Evolutionary conservation across 37 sponge, comb jelly and placozoan species (phyloP).

Genomic region (Cliona cf. orientalis): DNA sequence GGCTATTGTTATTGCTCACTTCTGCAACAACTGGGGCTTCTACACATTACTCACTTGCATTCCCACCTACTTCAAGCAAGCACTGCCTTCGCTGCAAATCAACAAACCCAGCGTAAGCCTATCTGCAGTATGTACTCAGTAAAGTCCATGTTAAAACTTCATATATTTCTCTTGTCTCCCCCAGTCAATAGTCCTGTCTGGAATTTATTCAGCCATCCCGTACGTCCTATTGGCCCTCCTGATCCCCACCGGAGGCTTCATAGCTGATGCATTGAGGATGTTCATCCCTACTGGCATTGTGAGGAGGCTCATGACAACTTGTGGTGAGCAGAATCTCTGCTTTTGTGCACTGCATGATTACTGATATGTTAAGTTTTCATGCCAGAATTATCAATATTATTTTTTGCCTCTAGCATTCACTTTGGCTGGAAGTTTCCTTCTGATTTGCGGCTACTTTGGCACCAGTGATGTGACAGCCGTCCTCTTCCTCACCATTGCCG

Average conservation of each 20-base stretch:
- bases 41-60: slow-evolving; percentile 91
- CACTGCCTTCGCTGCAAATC: slow-evolving; percentile 23
- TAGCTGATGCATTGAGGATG: slow-evolving; percentile 70
- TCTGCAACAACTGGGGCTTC: slow-evolving; percentile 91
- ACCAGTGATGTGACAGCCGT: slow-evolving; percentile 47
- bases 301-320: slow-evolving; percentile 60
- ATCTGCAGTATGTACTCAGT: neutral
- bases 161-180: neutral
- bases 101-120: slow-evolving; percentile 4
- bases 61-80: slow-evolving; percentile 79
- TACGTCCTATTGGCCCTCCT: slow-evolving; percentile 44
- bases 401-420: slow-evolving; percentile 43
- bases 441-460: slow-evolving; percentile 80
- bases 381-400: neutral
- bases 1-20: slow-evolving; percentile 78
- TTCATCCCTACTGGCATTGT: slow-evolving; percentile 55
- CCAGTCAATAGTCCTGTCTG: slow-evolving; percentile 58
- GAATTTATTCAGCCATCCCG: slow-evolving; percentile 83
- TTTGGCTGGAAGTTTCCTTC: slow-evolving; percentile 59
- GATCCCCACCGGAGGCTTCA: slow-evolving; percentile 35
- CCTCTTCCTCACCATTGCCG: slow-evolving; percentile 59
- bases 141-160: neutral
- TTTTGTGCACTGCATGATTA: slow-evolving; percentile 12
- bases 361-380: neutral
- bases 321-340: slow-evolving; percentile 49